Evolutionary conservation across 92 coral and sea anemone genomes (phyloP).

Genomic region (Parazoanthus swiftii): DNA sequence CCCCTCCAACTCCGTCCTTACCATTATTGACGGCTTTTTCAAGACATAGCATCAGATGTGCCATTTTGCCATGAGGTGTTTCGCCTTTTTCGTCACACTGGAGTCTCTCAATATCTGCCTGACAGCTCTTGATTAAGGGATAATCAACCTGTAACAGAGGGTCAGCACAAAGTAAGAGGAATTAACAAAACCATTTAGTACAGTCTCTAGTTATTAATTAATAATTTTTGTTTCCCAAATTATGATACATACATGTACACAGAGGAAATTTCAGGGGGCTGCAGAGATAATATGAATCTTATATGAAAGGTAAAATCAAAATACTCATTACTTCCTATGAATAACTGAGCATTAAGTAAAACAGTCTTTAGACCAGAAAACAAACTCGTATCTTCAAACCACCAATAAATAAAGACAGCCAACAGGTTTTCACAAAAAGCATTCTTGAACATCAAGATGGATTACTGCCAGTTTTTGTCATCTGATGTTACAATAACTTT

Average conservation of each 20-base stretch:
- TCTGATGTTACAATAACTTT: too few species aligned
- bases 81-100: conserved; percentile 54
- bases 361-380: too few species aligned
- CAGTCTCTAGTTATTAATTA: not conserved
- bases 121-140: conserved; percentile 76
- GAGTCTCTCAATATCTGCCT: conserved; percentile 55
- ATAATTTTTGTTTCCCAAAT: not conserved
- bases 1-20: conserved; percentile 22
- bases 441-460: too few species aligned
- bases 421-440: too few species aligned
- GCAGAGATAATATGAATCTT: not conserved
- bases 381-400: too few species aligned
- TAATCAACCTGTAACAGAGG: conserved; percentile 72
- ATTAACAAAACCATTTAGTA: not conserved
- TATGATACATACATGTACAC: too few species aligned
- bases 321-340: too few species aligned
- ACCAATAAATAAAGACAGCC: too few species aligned
- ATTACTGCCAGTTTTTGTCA: too few species aligned
- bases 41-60: conserved; percentile 76
- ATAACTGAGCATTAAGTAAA: too few species aligned
- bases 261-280: not conserved
- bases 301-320: too few species aligned
- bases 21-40: conserved; percentile 86
- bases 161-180: not conserved
- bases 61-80: conserved; percentile 76